Conservation (phyloP, 2,888 invertebrate species). For the Deroplatys truncata region DNA sequence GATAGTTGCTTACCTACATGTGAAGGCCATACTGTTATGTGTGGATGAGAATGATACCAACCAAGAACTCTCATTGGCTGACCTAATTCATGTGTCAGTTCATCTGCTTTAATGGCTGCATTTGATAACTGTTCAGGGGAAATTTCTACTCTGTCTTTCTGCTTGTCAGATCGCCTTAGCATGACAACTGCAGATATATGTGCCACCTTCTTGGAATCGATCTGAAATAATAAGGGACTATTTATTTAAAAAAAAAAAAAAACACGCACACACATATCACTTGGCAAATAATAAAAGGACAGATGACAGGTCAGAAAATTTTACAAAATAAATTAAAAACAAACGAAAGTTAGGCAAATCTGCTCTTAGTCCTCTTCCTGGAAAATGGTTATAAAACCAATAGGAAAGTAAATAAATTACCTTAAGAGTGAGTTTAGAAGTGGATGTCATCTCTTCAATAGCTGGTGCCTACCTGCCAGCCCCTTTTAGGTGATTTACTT, state of each 20-base stretch:
- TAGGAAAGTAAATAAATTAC: too few relatives aligned
- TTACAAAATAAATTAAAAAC: too few relatives aligned
- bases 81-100: conserved; percentile 57
- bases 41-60: conserved; percentile 89
- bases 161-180: conserved; percentile 71
- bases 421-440: too few relatives aligned
- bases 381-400: too few relatives aligned
- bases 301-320: too few relatives aligned
- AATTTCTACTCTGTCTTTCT: conserved; percentile 81
- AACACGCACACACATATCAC: too few relatives aligned
- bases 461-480: too few relatives aligned
- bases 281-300: too few relatives aligned
- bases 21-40: conserved; percentile 84
- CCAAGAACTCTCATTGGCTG: conserved; percentile 72
- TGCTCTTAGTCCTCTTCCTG: too few relatives aligned
- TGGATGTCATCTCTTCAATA: too few relatives aligned
- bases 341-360: too few relatives aligned
- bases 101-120: conserved; percentile 63
- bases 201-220: conserved; percentile 51
- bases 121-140: conserved; percentile 77
- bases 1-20: conserved; percentile 61
- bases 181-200: conserved; percentile 72
- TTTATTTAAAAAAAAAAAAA: background rate
- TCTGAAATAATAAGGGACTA: conserved; percentile 34
- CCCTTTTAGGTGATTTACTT: too few relatives aligned